Evolutionary conservation across 2,888 invertebrate genomes (phyloP), one percentile per base, ranked within the genome.

Genomic region (Diachrysia chrysitis): DNA sequence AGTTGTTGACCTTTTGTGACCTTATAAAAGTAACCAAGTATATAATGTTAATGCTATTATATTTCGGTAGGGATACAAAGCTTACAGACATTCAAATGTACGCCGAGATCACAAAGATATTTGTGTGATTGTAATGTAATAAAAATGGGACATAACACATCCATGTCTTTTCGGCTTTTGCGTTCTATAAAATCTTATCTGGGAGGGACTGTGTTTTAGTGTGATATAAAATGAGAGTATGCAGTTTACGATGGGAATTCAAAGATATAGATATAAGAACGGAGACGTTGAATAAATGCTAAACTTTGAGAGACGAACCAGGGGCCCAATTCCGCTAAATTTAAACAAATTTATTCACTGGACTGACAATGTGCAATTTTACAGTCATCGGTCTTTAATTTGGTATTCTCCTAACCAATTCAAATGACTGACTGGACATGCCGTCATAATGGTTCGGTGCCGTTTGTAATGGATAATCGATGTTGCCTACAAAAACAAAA

Each of bases 161-260:
- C 69, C 55, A 46, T 60, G 66, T 46, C 67, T 81, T 81, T 81
- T 75, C 63, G 62, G 67, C 64, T 71, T 57, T 71, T 32, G 68
- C 71, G 76, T 69, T 69, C 79, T 64, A 76, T 79, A 81, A 79
- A 79, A 58, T 56, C 60, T 79, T 79, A 79, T 79, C 79, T 72
- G 19, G 4, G 55, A 70, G 68, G 68, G 76, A 68, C 82, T 73
- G 82, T 73, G 82, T 79, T 79, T 81, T 81, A 79, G 79, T 81
- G 66, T 63, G 73, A 73, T 73, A 79, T 79, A 81, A 79, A 79
- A 81, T 71, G 73, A 76, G 78, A 71, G 79, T 81, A 79, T 79
- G 79, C 79, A 79, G 73, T 81, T 81, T 79, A 81, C 82, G 82
- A 79, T 73, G 73, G 48, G 76, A 78, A 81, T 71, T 74, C 64